Conservation (phyloP, 2,888 invertebrate genomes). For the Aleiodes alternator region DNA sequence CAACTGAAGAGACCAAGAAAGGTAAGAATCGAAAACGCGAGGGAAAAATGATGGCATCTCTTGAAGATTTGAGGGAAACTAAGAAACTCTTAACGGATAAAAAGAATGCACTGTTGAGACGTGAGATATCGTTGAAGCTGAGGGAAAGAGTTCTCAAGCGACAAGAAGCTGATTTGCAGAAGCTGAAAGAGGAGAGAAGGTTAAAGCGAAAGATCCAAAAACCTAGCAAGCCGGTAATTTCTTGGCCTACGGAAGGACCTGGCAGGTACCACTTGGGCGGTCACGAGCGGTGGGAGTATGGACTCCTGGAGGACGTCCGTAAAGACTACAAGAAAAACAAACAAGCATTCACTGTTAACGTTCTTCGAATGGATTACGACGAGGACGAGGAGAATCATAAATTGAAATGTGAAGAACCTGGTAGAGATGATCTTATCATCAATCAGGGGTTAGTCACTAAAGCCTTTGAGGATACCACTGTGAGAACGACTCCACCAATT, state of each 20-base stretch:
- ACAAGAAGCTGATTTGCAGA: not conserved
- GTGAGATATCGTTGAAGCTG: conserved; percentile 42
- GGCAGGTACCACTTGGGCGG: conserved; percentile 45
- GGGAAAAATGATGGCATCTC: not conserved
- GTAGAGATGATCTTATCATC: conserved; percentile 44
- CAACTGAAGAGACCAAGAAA: conserved; percentile 17
- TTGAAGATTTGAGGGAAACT: conserved; percentile 26
- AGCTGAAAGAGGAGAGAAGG: not conserved
- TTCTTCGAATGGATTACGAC: conserved; percentile 56
- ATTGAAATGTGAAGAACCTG: conserved; percentile 46
- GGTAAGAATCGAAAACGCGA: conserved; percentile 8
- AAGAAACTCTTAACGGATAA: conserved; percentile 31
- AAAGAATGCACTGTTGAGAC: conserved; percentile 34
- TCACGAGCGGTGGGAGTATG: conserved; percentile 35
- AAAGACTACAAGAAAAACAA: conserved; percentile 33
- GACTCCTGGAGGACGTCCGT: conserved; percentile 34
- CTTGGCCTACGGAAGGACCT: conserved; percentile 45
- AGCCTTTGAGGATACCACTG: conserved; percentile 27
- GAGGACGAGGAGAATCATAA: conserved; percentile 54
- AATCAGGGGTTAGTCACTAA: conserved; percentile 38
- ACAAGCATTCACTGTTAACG: conserved; percentile 57
- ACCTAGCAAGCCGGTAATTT: not conserved
- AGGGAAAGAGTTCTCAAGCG: conserved; percentile 23
- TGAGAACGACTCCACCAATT: not conserved
- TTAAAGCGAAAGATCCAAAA: not conserved